These are phyloP conservation scores for Orthonyx spaldingii DNA, from an alignment of 2,113 vertebrate genomes.

Conservation along the genomic window DNA sequence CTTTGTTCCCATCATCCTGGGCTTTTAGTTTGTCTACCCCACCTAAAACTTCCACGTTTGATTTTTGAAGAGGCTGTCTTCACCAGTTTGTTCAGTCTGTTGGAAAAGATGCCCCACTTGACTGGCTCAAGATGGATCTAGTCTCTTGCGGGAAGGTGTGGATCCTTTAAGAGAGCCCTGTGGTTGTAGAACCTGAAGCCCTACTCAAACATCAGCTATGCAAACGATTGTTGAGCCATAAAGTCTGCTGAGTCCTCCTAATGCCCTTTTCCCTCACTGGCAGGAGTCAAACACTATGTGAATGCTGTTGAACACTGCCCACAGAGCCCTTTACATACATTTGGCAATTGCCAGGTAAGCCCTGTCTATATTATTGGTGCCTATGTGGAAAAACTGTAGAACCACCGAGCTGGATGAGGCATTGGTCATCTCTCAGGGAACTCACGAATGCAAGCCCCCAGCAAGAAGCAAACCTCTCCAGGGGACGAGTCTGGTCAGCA, in stretches of 20 bases:
- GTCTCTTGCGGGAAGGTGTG: neutral
- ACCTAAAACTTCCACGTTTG: neutral
- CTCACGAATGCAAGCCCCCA: neutral
- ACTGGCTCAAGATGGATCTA: neutral
- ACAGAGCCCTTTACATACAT: neutral
- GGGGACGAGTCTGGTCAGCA: neutral
- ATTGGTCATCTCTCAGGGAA: accelerated
- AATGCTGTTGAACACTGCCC: no score
- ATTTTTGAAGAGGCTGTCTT: neutral
- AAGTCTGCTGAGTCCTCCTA: neutral
- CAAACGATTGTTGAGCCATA: neutral
- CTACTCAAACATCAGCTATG: neutral
- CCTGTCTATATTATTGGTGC: neutral
- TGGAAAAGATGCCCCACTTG: neutral
- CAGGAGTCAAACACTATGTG: neutral
- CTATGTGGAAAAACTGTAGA: neutral
- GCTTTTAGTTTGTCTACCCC: neutral
- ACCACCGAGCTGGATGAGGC: neutral
- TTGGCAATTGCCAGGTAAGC: neutral
- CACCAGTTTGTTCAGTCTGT: neutral
- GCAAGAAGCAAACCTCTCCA: neutral
- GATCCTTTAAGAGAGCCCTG: neutral
- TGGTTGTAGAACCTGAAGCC: neutral
- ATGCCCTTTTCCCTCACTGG: neutral
- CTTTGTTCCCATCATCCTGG: neutral